These are phyloP conservation scores for Podiceps cristatus DNA, from an alignment of 2,113 vertebrate species.

Conservation along the genomic window DNA sequence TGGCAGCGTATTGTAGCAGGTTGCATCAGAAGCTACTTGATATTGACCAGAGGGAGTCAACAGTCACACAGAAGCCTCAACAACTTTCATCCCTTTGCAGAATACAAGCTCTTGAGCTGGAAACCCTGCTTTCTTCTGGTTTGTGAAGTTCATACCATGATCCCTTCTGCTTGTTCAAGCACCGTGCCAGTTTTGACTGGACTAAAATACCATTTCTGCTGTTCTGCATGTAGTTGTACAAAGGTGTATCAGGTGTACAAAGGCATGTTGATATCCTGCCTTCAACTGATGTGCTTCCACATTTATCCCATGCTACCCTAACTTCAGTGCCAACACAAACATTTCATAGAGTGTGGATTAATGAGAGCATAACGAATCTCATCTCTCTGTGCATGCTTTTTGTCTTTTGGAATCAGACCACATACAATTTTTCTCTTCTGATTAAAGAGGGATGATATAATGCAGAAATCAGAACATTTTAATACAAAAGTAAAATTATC, in stretches of 20 bases:
- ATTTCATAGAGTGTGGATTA: background rate
- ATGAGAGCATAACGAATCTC: background rate
- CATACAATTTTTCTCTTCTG: fast-evolving
- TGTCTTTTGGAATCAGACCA: background rate
- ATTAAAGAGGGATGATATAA: background rate
- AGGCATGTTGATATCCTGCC: background rate
- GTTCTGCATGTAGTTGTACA: fast-evolving
- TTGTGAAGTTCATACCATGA: fast-evolving
- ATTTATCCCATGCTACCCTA: background rate
- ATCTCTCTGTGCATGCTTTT: background rate
- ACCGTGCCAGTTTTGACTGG: fast-evolving
- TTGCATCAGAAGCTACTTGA: fast-evolving
- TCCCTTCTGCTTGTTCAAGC: background rate
- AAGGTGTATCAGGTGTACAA: background rate
- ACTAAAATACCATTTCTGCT: fast-evolving
- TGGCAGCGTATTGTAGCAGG: fast-evolving
- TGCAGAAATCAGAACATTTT: background rate
- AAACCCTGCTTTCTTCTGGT: background rate
- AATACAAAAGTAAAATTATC: background rate
- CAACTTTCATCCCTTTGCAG: background rate
- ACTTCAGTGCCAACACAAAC: slow-evolving; percentile 17
- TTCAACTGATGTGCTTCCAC: background rate
- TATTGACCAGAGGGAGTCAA: fast-evolving
- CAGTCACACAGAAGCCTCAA: background rate
- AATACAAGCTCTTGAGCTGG: fast-evolving